Evolutionary conservation across 2,113 vertebrate genomes (phyloP).

Genomic region (Tapirus terrestris): DNA sequence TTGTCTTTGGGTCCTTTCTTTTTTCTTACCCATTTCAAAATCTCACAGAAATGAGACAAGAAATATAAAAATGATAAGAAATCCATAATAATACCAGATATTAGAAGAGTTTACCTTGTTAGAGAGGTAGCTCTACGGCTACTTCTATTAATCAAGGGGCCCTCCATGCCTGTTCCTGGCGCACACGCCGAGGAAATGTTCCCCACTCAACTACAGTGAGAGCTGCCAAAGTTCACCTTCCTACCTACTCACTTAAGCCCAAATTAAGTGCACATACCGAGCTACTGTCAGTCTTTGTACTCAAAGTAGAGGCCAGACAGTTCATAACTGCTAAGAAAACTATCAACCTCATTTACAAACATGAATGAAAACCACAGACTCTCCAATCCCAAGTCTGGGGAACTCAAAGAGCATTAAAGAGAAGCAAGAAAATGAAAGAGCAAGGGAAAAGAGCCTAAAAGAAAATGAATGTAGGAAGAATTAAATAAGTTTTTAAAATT

Average conservation of each 20-base stretch:
- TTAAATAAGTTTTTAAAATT: background rate
- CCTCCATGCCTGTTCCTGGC: background rate
- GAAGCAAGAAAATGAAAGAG: background rate
- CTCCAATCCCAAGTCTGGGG: background rate
- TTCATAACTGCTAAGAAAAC: background rate
- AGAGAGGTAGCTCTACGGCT: background rate
- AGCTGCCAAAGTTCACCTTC: background rate
- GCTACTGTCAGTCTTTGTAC: background rate
- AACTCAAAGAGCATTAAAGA: background rate
- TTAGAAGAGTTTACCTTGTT: background rate
- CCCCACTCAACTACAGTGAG: background rate
- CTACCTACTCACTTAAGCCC: background rate
- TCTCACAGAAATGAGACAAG: background rate
- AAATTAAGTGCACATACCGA: background rate
- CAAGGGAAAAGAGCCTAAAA: background rate
- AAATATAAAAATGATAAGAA: constrained; percentile 17
- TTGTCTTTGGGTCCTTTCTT: background rate
- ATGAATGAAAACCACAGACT: background rate
- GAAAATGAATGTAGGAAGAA: background rate
- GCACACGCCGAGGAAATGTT: background rate
- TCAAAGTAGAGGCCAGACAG: too few species aligned
- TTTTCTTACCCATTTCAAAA: background rate
- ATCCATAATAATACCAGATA: background rate
- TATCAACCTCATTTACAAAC: background rate
- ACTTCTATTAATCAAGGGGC: background rate